Evolutionary conservation across 2,888 invertebrate genomes (phyloP), one percentile per base, ranked within the genome.

Genomic region (Isoperla grammatica): DNA sequence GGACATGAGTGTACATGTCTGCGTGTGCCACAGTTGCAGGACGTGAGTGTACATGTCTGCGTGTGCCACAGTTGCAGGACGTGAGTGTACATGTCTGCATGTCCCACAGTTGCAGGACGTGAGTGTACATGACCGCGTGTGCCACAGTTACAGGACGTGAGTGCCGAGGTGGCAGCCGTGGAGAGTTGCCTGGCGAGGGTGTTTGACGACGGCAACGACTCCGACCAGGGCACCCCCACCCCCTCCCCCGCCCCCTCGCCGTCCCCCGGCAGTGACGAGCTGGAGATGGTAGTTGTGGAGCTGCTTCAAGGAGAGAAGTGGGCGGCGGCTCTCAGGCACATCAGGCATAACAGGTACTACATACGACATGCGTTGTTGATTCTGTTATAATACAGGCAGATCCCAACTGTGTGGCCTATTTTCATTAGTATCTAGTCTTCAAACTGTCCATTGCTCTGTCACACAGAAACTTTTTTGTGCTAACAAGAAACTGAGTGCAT

Each of bases 271-370:
- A 20, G 45, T 68, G 70, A 79, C 68, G 76, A 76, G 62, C 66
- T 75, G 15, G 74, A 77, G 58, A 69, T 69, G 12, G 71, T 72
- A 11, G 69, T 84, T 5, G 71, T 79, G 46, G 81, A 81, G 63
- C 73, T 81, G 43, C 72, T 84, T 29, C 75, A 76, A 65, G 79
- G 79, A 43, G 83, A 85, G 65, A 84, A 86, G 68, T 88, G 87
- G 85, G 78, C 82, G 6, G 80, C 82, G 12, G 86, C 86, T 5
- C 78, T 90, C 22, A 79, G 83, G 56, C 84, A 85, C 67, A 81
- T 83, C 17, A 81, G 83, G 66, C 61, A 61, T 37, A 62, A 62
- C 48, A 63, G 61, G 61, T 61, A 29, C 29, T 29, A 8, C n/a
- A n/a, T 29, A 29, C 29, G 29, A 8, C 29, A 29, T 8, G 40